Evolutionary conservation across 1,140 invertebrate species (phyloP), one percentile per base, ranked within the genome.

Genomic region (Orchestia grillus): DNA sequence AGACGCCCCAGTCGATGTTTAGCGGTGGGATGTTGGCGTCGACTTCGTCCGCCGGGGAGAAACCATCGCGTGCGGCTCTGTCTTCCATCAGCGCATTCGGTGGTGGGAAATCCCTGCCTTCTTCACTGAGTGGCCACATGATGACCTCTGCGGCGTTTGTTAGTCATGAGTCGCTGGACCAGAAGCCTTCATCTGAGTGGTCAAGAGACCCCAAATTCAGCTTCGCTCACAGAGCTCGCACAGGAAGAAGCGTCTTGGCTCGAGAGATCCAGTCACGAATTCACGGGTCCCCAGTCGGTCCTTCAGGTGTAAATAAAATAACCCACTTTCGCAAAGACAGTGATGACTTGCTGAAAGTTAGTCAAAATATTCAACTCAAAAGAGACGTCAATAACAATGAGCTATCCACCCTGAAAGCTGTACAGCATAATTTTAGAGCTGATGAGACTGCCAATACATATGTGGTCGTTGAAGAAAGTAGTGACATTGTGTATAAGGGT

Each of bases 391-490:
- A 28, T 77, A 28, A 77, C 28, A 15, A 77, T 36, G 62, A 77
- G 1, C 62, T 19, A 19, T 77, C 62, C 28, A 23, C 62, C 62
- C 3, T 77, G 62, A 77, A 77, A 77, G 62, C 28, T 36, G 1
- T 77, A 1, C 15, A 77, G 62, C 11, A 77, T 77, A 28, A 36
- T 36, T 77, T 77, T 77, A 15, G 62, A 19, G 62, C 62, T 77
- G 62, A n/a, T 94, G 92, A 44, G 43, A 47, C 41, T 11, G 36
- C 90, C 40, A 92, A 94, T 11, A 44, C 92, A 0, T 94, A 94
- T 94, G 92, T 94, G 11, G 19, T 94, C 41, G 92, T 94, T 45
- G 92, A 94, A 94, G 92, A 94, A 15, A 94, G 41, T 47, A 94
- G 92, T 47, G 92, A 94, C 92, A 47, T 94, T 6, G 44, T 94